Evolutionary conservation across 23 tunicate species (phyloP).

Genomic region (Styela plicata): DNA sequence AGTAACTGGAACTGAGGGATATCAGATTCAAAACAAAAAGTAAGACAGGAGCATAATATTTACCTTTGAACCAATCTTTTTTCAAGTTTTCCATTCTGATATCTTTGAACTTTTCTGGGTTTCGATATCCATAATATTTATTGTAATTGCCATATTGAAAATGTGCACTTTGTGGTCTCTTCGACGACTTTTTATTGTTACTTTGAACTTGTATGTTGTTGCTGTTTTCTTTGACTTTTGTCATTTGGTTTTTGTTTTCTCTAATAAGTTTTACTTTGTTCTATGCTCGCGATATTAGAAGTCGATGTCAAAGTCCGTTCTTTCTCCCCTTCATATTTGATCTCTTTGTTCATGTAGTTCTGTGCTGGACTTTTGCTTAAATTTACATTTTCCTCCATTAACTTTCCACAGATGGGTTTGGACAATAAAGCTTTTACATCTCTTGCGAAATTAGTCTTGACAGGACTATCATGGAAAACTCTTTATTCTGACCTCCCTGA

Average conservation of each 20-base stretch:
- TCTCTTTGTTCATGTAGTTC: conserved; percentile 19
- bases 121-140: conserved; percentile 93
- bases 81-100: conserved; percentile 58
- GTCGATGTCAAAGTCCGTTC: background rate
- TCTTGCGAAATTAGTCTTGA: background rate
- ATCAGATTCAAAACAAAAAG: no score
- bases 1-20: no score
- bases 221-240: background rate
- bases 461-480: background rate
- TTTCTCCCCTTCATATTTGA: background rate
- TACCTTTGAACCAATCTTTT: conserved; percentile 96
- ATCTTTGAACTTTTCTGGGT: conserved; percentile 85
- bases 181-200: background rate
- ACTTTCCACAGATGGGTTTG: conserved; percentile 1
- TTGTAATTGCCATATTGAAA: conserved; percentile 94
- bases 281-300: background rate
- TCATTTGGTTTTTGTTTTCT: background rate
- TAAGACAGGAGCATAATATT: background rate
- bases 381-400: background rate
- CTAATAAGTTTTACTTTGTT: background rate
- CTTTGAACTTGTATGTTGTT: background rate
- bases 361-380: conserved; percentile 4
- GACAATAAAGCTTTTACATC: conserved; percentile 5
- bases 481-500: background rate
- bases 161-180: conserved; percentile 34